Conservation (phyloP, 2,113 vertebrate genomes). For the Anser cygnoides region DNA sequence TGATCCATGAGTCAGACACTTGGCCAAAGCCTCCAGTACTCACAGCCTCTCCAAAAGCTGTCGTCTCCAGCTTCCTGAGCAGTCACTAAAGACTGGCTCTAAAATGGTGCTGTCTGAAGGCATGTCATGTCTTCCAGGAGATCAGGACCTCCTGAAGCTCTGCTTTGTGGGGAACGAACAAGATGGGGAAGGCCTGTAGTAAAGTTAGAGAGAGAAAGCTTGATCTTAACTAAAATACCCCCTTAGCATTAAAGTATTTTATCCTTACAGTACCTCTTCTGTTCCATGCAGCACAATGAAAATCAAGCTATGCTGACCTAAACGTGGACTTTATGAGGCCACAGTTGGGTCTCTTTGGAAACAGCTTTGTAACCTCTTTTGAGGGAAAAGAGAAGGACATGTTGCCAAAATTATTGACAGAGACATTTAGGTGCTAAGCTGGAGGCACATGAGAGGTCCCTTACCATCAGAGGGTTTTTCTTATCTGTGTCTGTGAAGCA, state of each 20-base stretch:
- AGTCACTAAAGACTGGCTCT: not conserved
- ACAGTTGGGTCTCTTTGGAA: not conserved
- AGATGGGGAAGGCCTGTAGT: not conserved
- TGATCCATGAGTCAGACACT: constrained; percentile 45
- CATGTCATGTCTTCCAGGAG: not conserved
- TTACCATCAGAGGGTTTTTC: not conserved
- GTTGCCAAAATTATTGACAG: not conserved
- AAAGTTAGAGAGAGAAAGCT: not conserved
- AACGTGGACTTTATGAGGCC: not conserved
- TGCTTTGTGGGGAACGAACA: not conserved
- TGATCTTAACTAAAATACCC: not conserved
- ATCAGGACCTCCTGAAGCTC: not conserved
- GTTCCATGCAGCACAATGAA: not conserved
- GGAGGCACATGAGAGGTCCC: not conserved
- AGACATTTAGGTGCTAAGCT: not conserved
- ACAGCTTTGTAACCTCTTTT: not conserved
- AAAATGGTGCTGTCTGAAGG: constrained; percentile 24
- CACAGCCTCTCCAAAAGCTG: constrained; percentile 2
- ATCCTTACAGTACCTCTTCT: not conserved
- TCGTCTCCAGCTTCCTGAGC: not conserved
- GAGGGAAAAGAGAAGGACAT: not conserved
- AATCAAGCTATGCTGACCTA: not conserved
- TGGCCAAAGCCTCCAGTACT: not conserved
- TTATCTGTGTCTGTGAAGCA: not conserved
- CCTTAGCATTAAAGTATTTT: not conserved